These are phyloP conservation scores for Eubasilissa regina DNA, from an alignment of 1,140 invertebrate genomes.

Conservation along the genomic window DNA sequence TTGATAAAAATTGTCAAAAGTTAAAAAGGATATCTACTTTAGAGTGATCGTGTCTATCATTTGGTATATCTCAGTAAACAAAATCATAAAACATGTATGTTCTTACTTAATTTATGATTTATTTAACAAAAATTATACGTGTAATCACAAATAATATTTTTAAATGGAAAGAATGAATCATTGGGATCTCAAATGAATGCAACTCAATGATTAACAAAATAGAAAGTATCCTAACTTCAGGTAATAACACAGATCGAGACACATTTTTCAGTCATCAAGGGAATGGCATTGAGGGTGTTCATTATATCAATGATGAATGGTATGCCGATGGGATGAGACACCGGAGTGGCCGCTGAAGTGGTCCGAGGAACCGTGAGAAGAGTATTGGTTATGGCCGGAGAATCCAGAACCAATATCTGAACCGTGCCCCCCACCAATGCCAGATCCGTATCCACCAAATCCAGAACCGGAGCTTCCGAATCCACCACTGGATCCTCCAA, in stretches of 20 bases:
- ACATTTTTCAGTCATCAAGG: background rate
- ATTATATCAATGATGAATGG: conserved; percentile 1
- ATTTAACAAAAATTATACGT: no score
- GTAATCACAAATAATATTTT: no score
- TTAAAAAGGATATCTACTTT: no score
- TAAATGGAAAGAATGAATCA: background rate
- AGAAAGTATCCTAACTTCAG: conserved; percentile 31
- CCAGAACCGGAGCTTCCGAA: conserved; percentile 1
- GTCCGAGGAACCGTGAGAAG: background rate
- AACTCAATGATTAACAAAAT: background rate
- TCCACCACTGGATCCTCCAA: conserved; percentile 56
- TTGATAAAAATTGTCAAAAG: no score
- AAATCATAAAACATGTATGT: no score
- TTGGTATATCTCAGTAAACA: no score
- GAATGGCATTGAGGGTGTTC: no score
- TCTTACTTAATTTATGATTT: no score
- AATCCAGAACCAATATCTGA: background rate
- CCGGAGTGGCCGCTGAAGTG: background rate
- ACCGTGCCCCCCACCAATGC: background rate
- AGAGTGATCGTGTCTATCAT: no score
- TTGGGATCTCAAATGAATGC: conserved; percentile 32
- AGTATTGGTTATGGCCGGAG: background rate
- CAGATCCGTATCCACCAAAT: background rate
- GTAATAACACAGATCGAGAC: background rate
- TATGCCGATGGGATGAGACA: background rate